A percentile compares a stretch with the other conserved stretches of the same genome.
Evolutionary conservation across 2,888 invertebrate genomes (phyloP).

Genomic region (Rhopalosiphum nymphaeae): DNA sequence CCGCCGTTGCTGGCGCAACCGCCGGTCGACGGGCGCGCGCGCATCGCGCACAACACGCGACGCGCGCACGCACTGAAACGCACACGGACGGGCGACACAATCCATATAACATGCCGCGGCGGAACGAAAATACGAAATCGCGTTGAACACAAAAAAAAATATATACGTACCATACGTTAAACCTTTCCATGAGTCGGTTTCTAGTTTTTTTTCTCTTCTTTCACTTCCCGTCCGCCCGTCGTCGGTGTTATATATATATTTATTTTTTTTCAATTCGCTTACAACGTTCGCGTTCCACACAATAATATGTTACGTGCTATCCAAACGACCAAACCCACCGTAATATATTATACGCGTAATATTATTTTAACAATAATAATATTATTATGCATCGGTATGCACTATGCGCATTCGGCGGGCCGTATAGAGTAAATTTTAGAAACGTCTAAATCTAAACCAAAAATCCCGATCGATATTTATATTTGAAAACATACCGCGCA

Average conservation of each 20-base stretch:
- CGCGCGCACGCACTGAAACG: conserved; percentile 29
- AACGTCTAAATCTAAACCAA: background rate
- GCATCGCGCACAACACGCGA: background rate
- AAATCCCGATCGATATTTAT: background rate
- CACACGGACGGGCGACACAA: conserved; percentile 24
- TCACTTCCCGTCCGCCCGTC: background rate
- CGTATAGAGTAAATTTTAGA: background rate
- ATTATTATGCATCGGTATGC: background rate
- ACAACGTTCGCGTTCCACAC: background rate
- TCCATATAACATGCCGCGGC: conserved; percentile 22
- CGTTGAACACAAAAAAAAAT: background rate
- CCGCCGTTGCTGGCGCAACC: conserved; percentile 35
- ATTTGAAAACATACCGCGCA: background rate
- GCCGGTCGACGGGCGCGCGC: conserved; percentile 11
- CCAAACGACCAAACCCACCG: background rate
- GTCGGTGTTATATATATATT: background rate
- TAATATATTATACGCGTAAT: background rate
- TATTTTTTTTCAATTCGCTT: background rate
- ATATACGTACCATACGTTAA: background rate
- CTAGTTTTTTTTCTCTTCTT: background rate
- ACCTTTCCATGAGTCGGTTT: conserved; percentile 13
- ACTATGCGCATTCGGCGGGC: background rate
- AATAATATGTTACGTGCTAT: background rate
- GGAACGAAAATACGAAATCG: conserved; percentile 19
- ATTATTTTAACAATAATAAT: background rate